phyloP scores from a whole-genome alignment of 1,140 invertebrate genomes.

The Coenobita brevimanus region DNA sequence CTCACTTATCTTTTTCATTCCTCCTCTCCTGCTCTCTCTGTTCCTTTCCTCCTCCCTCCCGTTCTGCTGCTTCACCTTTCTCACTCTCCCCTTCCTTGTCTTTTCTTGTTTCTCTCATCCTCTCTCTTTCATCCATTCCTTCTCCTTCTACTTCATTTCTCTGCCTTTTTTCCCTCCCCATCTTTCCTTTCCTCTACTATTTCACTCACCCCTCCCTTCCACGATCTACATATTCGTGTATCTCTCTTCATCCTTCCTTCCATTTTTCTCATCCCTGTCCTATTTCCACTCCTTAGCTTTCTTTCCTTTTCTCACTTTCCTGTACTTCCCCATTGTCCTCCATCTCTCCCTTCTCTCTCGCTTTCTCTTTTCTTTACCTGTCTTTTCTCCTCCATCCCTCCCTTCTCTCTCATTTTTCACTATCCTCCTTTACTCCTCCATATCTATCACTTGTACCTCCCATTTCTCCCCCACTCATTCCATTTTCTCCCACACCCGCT shows the following conservation, averaged over 20 bases:
- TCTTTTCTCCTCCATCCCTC: neutral
- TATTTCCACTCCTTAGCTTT: too few species aligned
- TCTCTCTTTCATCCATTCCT: neutral
- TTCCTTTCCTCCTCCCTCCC: neutral
- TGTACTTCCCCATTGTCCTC: neutral
- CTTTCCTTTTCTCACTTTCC: slow-evolving; percentile 2
- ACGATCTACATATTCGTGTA: neutral
- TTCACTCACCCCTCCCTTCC: neutral
- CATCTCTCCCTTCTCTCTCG: neutral
- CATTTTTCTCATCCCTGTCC: too few species aligned
- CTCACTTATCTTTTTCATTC: neutral
- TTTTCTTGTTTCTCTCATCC: neutral
- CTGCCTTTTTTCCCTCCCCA: neutral
- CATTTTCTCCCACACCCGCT: too few species aligned
- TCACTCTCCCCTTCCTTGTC: neutral
- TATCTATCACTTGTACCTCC: too few species aligned
- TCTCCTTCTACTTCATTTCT: neutral
- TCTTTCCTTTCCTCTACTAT: neutral
- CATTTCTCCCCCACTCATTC: too few species aligned
- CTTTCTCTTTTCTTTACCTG: neutral
- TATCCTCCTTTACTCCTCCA: too few species aligned
- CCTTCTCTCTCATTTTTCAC: too few species aligned
- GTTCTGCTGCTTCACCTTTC: neutral
- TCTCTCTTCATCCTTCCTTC: neutral
- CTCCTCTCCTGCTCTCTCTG: too few species aligned